Percentiles rank a stretch among this genome's conserved stretches.
These are phyloP conservation scores for Tipula lateralis DNA, from an alignment of 2,888 invertebrate species.

Conservation along the genomic window DNA sequence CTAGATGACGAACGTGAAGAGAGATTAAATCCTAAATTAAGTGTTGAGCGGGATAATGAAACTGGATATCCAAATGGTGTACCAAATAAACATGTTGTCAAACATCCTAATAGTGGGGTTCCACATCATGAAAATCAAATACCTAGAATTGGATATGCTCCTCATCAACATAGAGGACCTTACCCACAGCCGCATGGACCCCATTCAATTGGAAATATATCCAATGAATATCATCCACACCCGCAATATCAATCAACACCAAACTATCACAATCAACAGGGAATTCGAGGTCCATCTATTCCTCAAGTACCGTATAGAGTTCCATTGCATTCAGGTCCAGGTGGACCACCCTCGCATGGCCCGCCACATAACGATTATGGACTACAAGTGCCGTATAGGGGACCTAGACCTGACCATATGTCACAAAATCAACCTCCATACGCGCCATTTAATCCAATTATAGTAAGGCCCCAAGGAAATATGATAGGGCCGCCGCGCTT, in stretches of 20 bases:
- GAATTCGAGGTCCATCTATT: not conserved
- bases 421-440: slow-evolving; percentile 7
- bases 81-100: not conserved
- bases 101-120: not conserved
- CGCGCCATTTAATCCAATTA: not conserved
- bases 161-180: not conserved
- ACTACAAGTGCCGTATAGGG: not conserved
- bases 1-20: slow-evolving; percentile 29
- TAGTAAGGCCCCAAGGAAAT: not conserved
- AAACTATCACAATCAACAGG: not conserved
- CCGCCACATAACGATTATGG: not conserved
- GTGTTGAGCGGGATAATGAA: slow-evolving; percentile 31
- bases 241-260: not conserved
- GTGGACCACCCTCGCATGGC: not conserved
- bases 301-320: not conserved
- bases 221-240: slow-evolving; percentile 14
- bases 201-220: not conserved
- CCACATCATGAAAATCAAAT: not conserved
- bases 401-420: not conserved
- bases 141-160: not conserved
- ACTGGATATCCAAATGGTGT: not conserved
- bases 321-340: not conserved
- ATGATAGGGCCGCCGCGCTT: not conserved
- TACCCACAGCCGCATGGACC: not conserved
- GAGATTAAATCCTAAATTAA: slow-evolving; percentile 32